Percentiles rank a stretch among this genome's conserved stretches.
These are phyloP conservation scores for Oenanthe melanoleuca DNA, from an alignment of 2,113 vertebrate species.

Conservation along the genomic window DNA sequence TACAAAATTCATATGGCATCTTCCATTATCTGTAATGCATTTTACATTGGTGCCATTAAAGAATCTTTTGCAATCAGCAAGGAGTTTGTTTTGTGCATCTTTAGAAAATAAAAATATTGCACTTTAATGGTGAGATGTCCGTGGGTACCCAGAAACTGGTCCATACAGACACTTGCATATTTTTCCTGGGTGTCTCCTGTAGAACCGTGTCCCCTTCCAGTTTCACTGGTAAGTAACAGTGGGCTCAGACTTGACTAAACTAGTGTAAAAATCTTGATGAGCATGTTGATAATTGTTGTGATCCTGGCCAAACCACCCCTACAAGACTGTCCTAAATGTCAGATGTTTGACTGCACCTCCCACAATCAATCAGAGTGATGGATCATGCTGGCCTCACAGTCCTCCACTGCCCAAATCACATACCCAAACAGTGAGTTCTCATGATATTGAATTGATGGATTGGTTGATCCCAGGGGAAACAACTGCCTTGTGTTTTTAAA, in stretches of 20 bases:
- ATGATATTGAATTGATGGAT: not conserved
- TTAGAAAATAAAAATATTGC: not conserved
- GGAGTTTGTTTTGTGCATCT: rapidly evolving
- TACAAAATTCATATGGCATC: not conserved
- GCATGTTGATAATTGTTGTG: not conserved
- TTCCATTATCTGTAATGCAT: not conserved
- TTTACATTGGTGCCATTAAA: not conserved
- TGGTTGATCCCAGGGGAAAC: not conserved
- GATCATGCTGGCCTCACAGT: no score
- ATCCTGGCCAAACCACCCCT: not conserved
- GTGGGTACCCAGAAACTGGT: not conserved
- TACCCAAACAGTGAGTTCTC: not conserved
- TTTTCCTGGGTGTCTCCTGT: not conserved
- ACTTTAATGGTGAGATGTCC: not conserved
- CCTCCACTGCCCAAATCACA: not conserved
- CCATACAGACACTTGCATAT: not conserved
- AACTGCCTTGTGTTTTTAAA: not conserved
- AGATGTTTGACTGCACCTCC: not conserved
- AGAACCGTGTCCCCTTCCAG: not conserved
- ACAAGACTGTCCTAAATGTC: not conserved
- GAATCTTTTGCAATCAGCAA: not conserved
- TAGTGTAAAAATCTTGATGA: not conserved
- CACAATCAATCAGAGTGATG: not conserved
- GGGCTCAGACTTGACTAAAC: not conserved
- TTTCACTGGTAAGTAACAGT: not conserved